A percentile compares a stretch with the other conserved stretches of the same genome.
phyloP scores from a whole-genome alignment of 2,888 invertebrate genomes.

The Coenonympha glycerion region DNA sequence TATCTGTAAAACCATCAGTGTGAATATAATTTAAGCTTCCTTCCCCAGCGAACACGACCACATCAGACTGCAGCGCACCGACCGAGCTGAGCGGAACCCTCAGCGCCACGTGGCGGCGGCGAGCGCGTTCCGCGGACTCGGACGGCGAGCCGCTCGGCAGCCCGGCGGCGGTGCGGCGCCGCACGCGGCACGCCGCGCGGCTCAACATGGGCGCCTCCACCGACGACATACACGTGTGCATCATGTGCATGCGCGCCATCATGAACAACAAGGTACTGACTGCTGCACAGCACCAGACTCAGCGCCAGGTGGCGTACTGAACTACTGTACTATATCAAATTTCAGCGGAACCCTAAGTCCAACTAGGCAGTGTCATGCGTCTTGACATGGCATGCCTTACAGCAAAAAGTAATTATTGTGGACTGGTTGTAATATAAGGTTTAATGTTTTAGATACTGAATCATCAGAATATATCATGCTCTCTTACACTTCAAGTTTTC shows the following conservation, averaged over 20 bases:
- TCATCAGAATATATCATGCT: too few species aligned
- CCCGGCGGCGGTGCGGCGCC: slow-evolving; percentile 71
- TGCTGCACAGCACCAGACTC: too few species aligned
- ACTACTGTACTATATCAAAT: too few species aligned
- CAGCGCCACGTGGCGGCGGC: slow-evolving; percentile 59
- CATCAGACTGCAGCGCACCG: slow-evolving; percentile 61
- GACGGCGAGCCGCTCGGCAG: slow-evolving; percentile 55
- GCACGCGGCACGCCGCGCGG: slow-evolving; percentile 89
- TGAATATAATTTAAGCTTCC: too few species aligned
- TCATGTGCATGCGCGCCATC: slow-evolving; percentile 98
- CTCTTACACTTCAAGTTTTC: too few species aligned
- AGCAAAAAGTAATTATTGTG: too few species aligned
- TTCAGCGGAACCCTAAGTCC: too few species aligned
- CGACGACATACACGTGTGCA: slow-evolving; percentile 99
- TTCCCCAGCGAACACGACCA: slow-evolving; percentile 55
- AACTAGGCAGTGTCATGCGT: too few species aligned
- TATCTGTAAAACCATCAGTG: too few species aligned
- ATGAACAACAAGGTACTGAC: slow-evolving; percentile 99
- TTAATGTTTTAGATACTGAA: too few species aligned
- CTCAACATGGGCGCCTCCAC: slow-evolving; percentile 96
- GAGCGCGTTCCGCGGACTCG: slow-evolving; percentile 55
- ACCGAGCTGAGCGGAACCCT: slow-evolving; percentile 50
- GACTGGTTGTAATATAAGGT: too few species aligned
- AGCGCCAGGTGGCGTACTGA: too few species aligned
- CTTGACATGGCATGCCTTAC: neutral